Percentiles rank a stretch among this genome's conserved stretches.
phyloP scores from a whole-genome alignment of 1,140 invertebrate genomes.

The Nasonia longicornis region DNA sequence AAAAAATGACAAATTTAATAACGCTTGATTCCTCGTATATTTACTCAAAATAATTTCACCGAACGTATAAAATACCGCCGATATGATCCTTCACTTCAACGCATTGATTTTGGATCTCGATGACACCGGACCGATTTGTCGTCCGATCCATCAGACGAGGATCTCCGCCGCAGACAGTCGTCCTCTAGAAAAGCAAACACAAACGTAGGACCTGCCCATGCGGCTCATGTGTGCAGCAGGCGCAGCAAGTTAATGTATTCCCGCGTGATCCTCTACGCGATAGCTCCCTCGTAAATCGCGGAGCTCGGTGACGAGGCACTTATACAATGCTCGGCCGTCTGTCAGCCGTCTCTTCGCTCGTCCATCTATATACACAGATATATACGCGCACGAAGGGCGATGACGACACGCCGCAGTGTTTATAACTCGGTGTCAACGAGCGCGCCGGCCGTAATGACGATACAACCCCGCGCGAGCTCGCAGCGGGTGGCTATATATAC shows the following conservation, averaged over 20 bases:
- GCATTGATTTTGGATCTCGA: neutral
- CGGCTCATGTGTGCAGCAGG: neutral
- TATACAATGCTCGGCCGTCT: slow-evolving; percentile 56
- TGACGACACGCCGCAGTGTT: slow-evolving; percentile 57
- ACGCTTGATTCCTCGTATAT: too few relatives aligned
- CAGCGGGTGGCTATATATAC: slow-evolving; percentile 55
- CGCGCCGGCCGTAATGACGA: slow-evolving; percentile 47
- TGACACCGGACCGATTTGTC: neutral
- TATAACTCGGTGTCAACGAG: slow-evolving; percentile 65
- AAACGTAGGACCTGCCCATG: neutral
- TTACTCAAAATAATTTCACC: too few relatives aligned
- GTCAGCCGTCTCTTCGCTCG: slow-evolving; percentile 55
- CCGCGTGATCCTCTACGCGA: neutral
- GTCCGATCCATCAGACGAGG: neutral
- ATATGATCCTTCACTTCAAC: neutral
- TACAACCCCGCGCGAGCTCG: slow-evolving; percentile 49
- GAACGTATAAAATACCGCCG: too few relatives aligned
- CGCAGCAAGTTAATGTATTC: slow-evolving; percentile 18
- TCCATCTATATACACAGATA: neutral
- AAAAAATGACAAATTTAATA: too few relatives aligned
- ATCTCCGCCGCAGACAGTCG: neutral
- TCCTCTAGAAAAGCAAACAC: neutral
- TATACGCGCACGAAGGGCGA: neutral
- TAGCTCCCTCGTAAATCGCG: slow-evolving; percentile 47
- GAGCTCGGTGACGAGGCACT: slow-evolving; percentile 56